A percentile compares a stretch with the other conserved stretches of the same genome.
These are phyloP conservation scores for Phalacrocorax carbo DNA, from an alignment of 2,113 vertebrate species.

Conservation along the genomic window DNA sequence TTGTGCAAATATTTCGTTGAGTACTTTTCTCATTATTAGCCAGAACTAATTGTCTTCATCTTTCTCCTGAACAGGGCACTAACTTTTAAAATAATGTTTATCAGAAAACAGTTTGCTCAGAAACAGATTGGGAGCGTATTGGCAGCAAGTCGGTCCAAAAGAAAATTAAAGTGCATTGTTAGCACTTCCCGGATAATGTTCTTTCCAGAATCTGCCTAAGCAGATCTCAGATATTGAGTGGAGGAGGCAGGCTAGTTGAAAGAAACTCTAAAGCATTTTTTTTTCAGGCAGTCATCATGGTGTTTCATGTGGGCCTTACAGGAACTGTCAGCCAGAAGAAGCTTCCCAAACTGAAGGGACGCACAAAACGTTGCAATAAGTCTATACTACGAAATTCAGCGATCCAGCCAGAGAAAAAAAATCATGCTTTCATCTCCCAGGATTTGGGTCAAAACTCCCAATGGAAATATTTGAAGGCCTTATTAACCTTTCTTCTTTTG, in stretches of 20 bases:
- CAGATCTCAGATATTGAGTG: neutral
- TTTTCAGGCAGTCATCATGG: neutral
- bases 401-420: neutral
- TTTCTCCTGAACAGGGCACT: neutral
- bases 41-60: neutral
- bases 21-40: neutral
- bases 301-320: neutral
- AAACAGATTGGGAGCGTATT: neutral
- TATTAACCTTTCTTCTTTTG: neutral
- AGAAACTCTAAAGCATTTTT: neutral
- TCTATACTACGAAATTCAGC: neutral
- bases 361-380: neutral
- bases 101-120: neutral
- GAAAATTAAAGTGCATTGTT: slow-evolving; percentile 30
- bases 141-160: neutral
- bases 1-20: neutral
- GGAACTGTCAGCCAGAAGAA: neutral
- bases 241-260: neutral
- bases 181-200: slow-evolving; percentile 16
- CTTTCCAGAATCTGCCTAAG: slow-evolving; percentile 16
- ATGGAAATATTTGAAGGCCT: neutral
- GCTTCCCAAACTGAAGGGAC: neutral
- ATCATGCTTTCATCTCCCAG: neutral
- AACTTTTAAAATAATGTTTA: neutral
- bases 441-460: neutral